Base-by-base conservation (phyloP, 2,888 invertebrate species). In the Epsilonema sp. region DNA sequence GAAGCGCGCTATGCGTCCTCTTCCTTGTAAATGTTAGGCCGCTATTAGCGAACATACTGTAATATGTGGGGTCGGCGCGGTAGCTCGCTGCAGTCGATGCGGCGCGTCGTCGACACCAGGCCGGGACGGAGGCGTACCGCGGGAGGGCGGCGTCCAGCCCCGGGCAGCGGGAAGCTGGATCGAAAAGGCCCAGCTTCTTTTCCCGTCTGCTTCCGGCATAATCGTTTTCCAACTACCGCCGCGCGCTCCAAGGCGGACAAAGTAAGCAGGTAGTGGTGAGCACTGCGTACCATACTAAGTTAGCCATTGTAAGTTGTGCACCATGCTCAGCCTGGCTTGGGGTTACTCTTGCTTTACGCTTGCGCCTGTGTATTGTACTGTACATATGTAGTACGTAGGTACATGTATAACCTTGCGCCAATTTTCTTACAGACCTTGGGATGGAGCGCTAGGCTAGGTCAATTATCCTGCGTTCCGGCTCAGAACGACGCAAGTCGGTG, bases 121-220 rank as follows among this genome's bases (percentile, higher is more conserved):
- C n/a, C n/a, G n/a, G n/a, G n/a, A n/a, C n/a, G n/a, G 39, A 8
- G 19, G n/a, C 5, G 13, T 20, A 20, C 8, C 11, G 13, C 5
- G 8, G 39, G 8, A n/a, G n/a, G n/a, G n/a, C n/a, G n/a, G n/a
- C n/a, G n/a, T n/a, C n/a, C n/a, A n/a, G n/a, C 31, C 8, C 8
- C 8, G 31, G 8, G 8, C 16, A 16, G 16, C 8, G 8, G 16
- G 31, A 8, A 31, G 31, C 16, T 5, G 39, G 8, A 11, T 19
- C 5, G 44, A 44, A 19, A 4, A 25, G n/a, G 19, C 44, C 22
- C 44, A 44, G 20, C 8, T 44, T 5, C 26, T 44, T n/a, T n/a
- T n/a, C n/a, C 26, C 44, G 36, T 19, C 26, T 4, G 13, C 13
- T 19, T 13, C 20, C 19, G 44, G 44, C 26, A 5, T 19, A 5